Conservation (phyloP, 2,888 invertebrate species). For the Chymomyza fuscimana region DNA sequence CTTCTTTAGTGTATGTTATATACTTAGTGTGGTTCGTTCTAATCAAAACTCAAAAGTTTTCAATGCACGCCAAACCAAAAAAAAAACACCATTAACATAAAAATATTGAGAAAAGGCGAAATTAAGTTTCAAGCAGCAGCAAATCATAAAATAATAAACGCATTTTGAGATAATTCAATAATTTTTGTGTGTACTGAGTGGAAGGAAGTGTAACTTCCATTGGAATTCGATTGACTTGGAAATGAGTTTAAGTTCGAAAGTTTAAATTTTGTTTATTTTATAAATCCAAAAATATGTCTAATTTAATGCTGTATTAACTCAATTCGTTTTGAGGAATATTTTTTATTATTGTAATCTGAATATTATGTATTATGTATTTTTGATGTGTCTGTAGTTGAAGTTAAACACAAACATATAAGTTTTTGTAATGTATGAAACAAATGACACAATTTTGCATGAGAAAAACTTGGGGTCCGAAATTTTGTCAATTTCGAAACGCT, state of each 20-base stretch:
- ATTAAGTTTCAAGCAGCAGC: background rate
- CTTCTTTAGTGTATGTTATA: background rate
- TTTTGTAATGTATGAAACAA: conserved; percentile 53
- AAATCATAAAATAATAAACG: background rate
- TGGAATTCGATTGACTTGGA: background rate
- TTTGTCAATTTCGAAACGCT: conserved; percentile 36
- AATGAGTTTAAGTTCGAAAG: conserved; percentile 10
- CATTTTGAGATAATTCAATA: background rate
- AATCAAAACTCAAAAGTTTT: background rate
- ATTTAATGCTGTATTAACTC: conserved; percentile 4
- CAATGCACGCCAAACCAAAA: background rate
- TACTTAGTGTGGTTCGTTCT: background rate
- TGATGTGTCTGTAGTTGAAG: conserved; percentile 13
- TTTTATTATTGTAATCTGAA: conserved; percentile 14
- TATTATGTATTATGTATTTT: conserved; percentile 10
- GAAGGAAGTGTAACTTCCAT: conserved; percentile 31
- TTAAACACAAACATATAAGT: conserved; percentile 21
- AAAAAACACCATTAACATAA: background rate
- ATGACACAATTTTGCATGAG: conserved; percentile 29
- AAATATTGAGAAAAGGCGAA: background rate
- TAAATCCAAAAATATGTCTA: background rate
- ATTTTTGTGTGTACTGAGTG: conserved; percentile 19
- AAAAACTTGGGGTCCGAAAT: conserved; percentile 24
- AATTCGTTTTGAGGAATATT: conserved; percentile 22
- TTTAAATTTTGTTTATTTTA: background rate